Evolutionary conservation across 1,140 invertebrate genomes (phyloP).

Genomic region (Drosophila parabipectinata): DNA sequence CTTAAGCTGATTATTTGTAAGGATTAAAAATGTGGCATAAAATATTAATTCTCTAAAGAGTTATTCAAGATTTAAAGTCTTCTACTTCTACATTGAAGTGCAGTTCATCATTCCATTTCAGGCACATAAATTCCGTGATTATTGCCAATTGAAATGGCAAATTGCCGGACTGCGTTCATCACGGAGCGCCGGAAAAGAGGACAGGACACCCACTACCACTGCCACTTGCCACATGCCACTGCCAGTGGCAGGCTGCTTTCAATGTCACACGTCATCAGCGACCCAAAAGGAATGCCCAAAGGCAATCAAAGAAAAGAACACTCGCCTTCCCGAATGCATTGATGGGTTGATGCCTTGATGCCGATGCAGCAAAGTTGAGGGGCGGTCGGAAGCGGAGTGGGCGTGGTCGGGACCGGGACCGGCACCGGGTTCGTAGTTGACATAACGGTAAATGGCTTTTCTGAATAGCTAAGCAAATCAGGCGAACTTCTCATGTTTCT

Average conservation of each 20-base stretch:
- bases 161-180: conserved; percentile 49
- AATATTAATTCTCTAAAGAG: background rate
- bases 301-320: conserved; percentile 61
- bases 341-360: conserved; percentile 52
- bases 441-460: conserved; percentile 75
- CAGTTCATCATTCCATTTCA: conserved; percentile 7
- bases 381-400: background rate
- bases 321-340: conserved; percentile 60
- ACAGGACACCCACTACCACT: background rate
- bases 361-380: conserved; percentile 24
- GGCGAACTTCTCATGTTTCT: conserved; percentile 41
- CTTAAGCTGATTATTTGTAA: background rate
- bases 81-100: background rate
- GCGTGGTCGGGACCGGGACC: background rate
- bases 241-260: conserved; percentile 60
- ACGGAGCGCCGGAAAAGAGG: conserved; percentile 4
- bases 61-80: background rate
- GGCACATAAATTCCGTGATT: conserved; percentile 12
- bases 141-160: conserved; percentile 59
- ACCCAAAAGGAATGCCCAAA: conserved; percentile 34
- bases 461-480: conserved; percentile 71
- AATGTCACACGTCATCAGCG: conserved; percentile 77
- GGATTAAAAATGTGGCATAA: background rate
- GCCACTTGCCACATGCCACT: background rate
- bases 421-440: conserved; percentile 13